Evolutionary conservation across 2,113 vertebrate species (phyloP).

Genomic region (Osmerus mordax): DNA sequence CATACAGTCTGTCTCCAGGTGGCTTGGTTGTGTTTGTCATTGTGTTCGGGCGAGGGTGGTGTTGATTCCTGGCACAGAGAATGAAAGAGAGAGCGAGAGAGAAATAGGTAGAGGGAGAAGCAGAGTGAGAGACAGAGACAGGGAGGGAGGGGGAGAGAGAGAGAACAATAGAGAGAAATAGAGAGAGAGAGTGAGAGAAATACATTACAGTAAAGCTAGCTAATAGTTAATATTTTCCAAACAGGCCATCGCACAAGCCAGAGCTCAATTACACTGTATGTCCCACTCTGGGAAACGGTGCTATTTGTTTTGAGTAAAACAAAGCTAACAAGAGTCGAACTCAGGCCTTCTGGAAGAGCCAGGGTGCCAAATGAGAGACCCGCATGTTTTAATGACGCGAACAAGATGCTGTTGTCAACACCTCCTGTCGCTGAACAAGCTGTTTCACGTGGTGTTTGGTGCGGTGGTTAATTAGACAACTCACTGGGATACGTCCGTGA

Average conservation of each 20-base stretch:
- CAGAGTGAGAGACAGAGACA: not conserved
- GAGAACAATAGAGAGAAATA: not conserved
- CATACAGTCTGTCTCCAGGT: not conserved
- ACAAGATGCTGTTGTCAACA: constrained; percentile 9
- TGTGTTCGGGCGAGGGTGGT: not conserved
- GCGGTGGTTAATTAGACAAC: constrained; percentile 35
- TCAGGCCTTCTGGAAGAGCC: not conserved
- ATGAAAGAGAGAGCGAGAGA: not conserved
- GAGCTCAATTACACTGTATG: constrained; percentile 2
- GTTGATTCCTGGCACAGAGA: constrained; percentile 12
- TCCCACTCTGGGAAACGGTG: not conserved
- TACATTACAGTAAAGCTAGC: not conserved
- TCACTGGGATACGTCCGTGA: constrained; percentile 8
- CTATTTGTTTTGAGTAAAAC: constrained; percentile 2
- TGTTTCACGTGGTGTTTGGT: constrained; percentile 23
- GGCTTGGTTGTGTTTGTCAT: no score
- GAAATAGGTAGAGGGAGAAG: not conserved
- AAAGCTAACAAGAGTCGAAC: not conserved
- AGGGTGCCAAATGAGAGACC: constrained; percentile 18
- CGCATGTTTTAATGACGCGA: constrained; percentile 5
- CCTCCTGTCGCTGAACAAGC: constrained; percentile 1
- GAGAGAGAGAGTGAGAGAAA: not conserved
- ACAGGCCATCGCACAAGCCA: not conserved
- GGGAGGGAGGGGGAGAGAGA: not conserved
- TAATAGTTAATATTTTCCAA: not conserved